These are phyloP conservation scores for Chesias legatella DNA, from an alignment of 2,888 invertebrate genomes.

Conservation along the genomic window DNA sequence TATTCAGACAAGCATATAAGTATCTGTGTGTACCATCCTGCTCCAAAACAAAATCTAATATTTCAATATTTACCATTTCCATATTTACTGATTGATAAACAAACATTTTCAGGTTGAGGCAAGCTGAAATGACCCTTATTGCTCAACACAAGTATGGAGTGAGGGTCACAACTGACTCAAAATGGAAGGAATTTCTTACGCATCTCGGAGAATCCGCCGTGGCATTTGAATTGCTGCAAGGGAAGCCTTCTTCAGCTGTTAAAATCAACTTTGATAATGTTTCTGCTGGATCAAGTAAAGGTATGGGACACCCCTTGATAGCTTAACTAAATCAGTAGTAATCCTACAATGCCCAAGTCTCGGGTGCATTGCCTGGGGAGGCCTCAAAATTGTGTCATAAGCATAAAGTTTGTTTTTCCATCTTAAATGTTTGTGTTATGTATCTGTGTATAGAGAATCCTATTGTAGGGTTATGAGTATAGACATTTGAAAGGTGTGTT, in stretches of 20 bases:
- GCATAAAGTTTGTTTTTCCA: too few relatives aligned
- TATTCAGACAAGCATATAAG: too few relatives aligned
- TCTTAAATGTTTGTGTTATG: too few relatives aligned
- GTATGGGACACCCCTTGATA: constrained; percentile 45
- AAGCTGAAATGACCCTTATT: constrained; percentile 82
- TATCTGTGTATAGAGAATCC: too few relatives aligned
- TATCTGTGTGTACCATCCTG: too few relatives aligned
- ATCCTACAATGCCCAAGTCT: too few relatives aligned
- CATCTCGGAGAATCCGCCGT: constrained; percentile 84
- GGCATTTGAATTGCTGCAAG: constrained; percentile 84
- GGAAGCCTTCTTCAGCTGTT: constrained; percentile 82
- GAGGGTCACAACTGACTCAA: constrained; percentile 65
- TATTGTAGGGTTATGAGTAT: too few relatives aligned
- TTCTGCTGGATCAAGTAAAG: constrained; percentile 75
- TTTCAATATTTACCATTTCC: not conserved
- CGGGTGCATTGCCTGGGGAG: too few relatives aligned
- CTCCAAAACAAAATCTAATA: not conserved
- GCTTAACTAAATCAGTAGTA: too few relatives aligned
- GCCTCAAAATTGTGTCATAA: too few relatives aligned
- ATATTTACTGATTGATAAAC: not conserved
- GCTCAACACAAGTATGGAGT: constrained; percentile 85
- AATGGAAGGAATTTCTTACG: constrained; percentile 77
- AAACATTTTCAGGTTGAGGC: constrained; percentile 73
- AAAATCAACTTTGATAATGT: constrained; percentile 73
- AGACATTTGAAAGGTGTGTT: too few relatives aligned